Evolutionary conservation across 2,113 vertebrate species (phyloP), one percentile per base, ranked within the genome.

Genomic region (Heteronetta atricapilla): DNA sequence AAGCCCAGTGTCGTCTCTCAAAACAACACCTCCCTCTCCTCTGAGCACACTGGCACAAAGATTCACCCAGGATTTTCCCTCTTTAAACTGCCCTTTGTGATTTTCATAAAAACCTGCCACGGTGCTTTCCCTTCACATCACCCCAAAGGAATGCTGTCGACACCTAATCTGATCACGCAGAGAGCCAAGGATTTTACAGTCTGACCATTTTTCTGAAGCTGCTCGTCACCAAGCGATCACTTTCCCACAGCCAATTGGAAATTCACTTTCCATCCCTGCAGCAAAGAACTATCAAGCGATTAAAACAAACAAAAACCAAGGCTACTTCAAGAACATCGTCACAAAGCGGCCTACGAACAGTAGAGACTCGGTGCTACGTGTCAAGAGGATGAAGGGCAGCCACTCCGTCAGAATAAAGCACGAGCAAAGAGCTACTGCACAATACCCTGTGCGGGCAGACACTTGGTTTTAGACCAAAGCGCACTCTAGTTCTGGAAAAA

Each of bases 301-400:
- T 53, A 44, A 89, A 72, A 76, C 2, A 31, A 46, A 23, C 8
- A 26, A 10, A 36, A 8, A 3, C 46, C 46, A 48, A 11, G 10
- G 10, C 2, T 28, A 42, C 5, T 56, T 84, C 46, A 73, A 66
- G 33, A 73, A 31, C 33, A 34, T 4, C 4, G 0, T 17, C 0
- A 0, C 22, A 50, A 33, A 79, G 42, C 1, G 10, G 46, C 7
- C 36, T 33, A 29, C 12, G 33, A 58, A 69, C 2, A 63, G 50
- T 55, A 77, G 46, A 86, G 26, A 50, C 13, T 50, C 25, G n/a
- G 25, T 8, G 55, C 52, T 59, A 7, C 7, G 48, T 26, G 67
- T 34, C 40, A 42, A 38, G 67, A 33, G 11, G 31, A 75, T 44
- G 82, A 90, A 73, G 21, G 21, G 29, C 48, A 74, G 48, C 85